Evolutionary conservation across 2,797 vertebrate species (phyloP), one percentile per base, ranked within the genome.

Genomic region (Adrianichthys oophorus): DNA sequence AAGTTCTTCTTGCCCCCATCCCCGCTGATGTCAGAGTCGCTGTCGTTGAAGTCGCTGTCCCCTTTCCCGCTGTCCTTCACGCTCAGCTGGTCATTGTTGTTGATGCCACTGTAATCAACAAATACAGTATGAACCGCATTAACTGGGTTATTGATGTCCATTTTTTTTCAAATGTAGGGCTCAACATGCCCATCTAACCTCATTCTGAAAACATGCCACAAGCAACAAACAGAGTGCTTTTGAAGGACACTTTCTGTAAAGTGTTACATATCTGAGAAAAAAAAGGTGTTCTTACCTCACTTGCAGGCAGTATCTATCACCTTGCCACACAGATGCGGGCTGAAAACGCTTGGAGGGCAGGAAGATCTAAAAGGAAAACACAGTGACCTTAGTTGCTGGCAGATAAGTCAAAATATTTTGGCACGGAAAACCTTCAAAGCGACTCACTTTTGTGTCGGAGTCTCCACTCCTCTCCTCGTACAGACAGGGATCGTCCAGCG

Each of bases 1-100:
- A 83, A 79, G 72, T 68, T 68, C 58, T 87, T 92, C 67, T 84
- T 92, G 37, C 86, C 72, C 49, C 75, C 89, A 4, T 91, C 89
- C 15, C 89, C 89, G 4, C 89, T 91, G 70, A 76, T 76, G 64
- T 90, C 83, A 8, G 90, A 94, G 79, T 91, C 90, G 1, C 90
- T 93, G 80, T 92, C 93, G 43, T 93, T 95, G 79, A 90, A 92
- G 82, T 94, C 92, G 18, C 91, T 92, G 81, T 94, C 90, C 81
- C 91, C 83, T 93, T 92, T 94, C 14, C 91, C 91, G 4, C 91
- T 94, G 88, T 92, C 93, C 88, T 94, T 95, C 83, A 92, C 54
- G 64, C 89, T 93, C 85, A 89, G 78, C 74, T 94, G 92, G 84
- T 92, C 91, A 18, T 84, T 75, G 84, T 81, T 87, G 67, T 77